Base-by-base conservation (phyloP, 2,113 vertebrate species). In the Polyodon spathula region DNA sequence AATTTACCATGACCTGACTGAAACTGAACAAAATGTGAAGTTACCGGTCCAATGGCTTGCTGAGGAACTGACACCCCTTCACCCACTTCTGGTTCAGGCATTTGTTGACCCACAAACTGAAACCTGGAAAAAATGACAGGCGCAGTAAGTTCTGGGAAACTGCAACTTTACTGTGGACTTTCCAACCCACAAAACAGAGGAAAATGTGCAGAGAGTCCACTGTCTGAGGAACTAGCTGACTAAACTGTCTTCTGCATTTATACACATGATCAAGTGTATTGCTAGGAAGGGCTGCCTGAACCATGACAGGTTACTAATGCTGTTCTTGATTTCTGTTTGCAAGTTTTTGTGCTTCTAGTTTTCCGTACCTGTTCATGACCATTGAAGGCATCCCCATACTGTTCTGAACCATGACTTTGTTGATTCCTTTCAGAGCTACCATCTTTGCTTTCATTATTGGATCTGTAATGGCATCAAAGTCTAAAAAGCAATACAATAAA, bases 391-490 rank as follows among this genome's bases (percentile, higher is more conserved):
- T 91, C 37, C 87, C 89, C 82, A 98, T 85, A 59, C 72, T 93
- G 59, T 81, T 92, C 66, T 98, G 94, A 0, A 84, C 90, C 94
- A 99, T 97, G 16, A 99, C 94, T 83, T 95, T 97, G 76, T 98
- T 99, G 76, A 99, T 99, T 53, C 96, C 96, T 72, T 97, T 95
- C 16, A 99, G 83, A 57, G 94, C 96, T 52, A 98, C 93, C 92
- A 99, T 99, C 84, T 99, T 99, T 46, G 96, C 96, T 76, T 97
- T 99, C 94, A 97, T 95, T 76, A 99, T 99, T 38, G 96, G 95
- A 76, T 99, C 95, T 1, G 92, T 89, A 69, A 98, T 92, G 9
- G 93, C 86, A 76, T 97, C 94, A 54, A 95, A 94, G 78, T 97
- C 96, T 92, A 67, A 41, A 75, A 73, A 70, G 38, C 64, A 56